A percentile compares a stretch with the other conserved stretches of the same genome.
These are phyloP conservation scores for Pachyseris speciosa DNA, from an alignment of 64 coral and sea anemone species.

Conservation along the genomic window DNA sequence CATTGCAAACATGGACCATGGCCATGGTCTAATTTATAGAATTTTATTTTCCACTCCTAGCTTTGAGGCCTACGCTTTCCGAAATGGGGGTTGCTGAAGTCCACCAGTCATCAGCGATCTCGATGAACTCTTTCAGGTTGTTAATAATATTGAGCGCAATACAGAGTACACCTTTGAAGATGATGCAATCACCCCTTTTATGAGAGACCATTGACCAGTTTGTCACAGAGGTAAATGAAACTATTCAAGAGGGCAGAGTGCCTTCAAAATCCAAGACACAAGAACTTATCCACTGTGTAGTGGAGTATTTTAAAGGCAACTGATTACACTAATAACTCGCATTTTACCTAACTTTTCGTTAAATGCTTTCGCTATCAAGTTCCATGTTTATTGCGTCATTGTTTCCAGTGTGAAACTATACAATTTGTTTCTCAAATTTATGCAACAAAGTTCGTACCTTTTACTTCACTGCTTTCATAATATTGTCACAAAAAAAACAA, in stretches of 20 bases:
- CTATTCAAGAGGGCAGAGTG: constrained; percentile 25
- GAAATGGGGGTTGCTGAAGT: constrained; percentile 10
- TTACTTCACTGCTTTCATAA: not conserved
- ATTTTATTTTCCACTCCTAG: constrained; percentile 27
- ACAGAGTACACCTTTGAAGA: constrained; percentile 21
- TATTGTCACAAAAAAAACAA: too few relatives aligned
- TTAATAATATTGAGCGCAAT: not conserved
- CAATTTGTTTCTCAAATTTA: not conserved
- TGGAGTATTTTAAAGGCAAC: not conserved
- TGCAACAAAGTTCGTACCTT: not conserved
- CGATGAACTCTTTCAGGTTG: not conserved
- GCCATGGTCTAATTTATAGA: constrained; percentile 16
- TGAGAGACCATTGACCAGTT: constrained; percentile 10
- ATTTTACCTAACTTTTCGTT: too few relatives aligned
- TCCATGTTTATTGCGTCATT: not conserved
- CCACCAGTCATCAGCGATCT: constrained; percentile 13
- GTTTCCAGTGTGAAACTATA: not conserved
- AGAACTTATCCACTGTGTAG: not conserved
- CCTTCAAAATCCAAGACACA: constrained; percentile 52
- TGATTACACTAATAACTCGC: not conserved
- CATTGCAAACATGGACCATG: constrained; percentile 31
- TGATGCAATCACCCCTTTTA: not conserved
- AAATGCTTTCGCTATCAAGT: not conserved
- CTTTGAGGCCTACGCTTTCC: constrained; percentile 10
- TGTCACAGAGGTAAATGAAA: constrained; percentile 28